phyloP scores from a whole-genome alignment of 1,140 invertebrate genomes.

The Cheumatopsyche charites region DNA sequence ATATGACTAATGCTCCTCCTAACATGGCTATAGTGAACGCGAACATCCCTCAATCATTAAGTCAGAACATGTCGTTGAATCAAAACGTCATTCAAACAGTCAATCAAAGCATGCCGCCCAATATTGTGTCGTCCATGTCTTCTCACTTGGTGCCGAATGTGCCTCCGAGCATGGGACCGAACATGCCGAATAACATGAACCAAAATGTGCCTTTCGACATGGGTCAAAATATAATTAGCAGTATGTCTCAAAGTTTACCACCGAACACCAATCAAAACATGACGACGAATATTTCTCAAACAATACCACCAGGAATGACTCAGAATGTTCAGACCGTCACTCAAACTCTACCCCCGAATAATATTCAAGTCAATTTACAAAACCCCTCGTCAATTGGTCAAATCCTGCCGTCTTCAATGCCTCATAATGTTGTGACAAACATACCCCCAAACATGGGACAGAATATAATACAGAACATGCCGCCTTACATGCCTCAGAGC shows the following conservation, averaged over 20 bases:
- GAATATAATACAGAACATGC: constrained; percentile 32
- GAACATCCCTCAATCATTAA: constrained; percentile 30
- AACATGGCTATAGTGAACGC: constrained; percentile 40
- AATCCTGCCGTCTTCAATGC: constrained; percentile 23
- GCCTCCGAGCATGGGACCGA: constrained; percentile 38
- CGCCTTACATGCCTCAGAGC: constrained; percentile 33
- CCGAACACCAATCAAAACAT: constrained; percentile 21
- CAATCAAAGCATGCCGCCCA: constrained; percentile 12
- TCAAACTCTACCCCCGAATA: not conserved
- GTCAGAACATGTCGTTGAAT: constrained; percentile 30
- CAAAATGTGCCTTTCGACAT: constrained; percentile 42
- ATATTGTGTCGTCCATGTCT: constrained; percentile 29
- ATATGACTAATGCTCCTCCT: constrained; percentile 26
- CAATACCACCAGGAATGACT: constrained; percentile 2
- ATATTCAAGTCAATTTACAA: constrained; percentile 29
- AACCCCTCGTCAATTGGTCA: constrained; percentile 38
- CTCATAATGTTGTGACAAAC: constrained; percentile 40
- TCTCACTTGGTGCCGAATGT: constrained; percentile 36
- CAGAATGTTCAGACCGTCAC: constrained; percentile 6
- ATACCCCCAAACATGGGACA: constrained; percentile 35
- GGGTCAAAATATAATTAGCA: constrained; percentile 38
- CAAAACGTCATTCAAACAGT: constrained; percentile 12
- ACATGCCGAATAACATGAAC: constrained; percentile 32
- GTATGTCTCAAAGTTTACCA: constrained; percentile 33
- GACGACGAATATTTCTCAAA: not conserved